Percentiles rank a stretch among this genome's conserved stretches.
Evolutionary conservation across 2,113 vertebrate species (phyloP).

Genomic region (Malurus alboscapulatus): DNA sequence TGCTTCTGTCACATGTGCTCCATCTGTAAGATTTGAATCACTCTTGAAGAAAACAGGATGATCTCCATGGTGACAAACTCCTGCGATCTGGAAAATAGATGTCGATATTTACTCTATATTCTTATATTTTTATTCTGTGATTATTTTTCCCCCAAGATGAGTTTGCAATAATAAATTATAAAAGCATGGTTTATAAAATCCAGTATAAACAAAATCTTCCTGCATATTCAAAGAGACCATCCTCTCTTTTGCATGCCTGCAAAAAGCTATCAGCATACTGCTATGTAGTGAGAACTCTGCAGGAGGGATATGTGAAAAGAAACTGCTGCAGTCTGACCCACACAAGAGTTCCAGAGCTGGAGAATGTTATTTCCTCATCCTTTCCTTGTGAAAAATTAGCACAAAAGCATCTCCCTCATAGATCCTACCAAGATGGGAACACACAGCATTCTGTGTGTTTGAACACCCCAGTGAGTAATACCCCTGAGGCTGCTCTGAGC

Average conservation of each 20-base stretch:
- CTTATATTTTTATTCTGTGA: conserved; percentile 1
- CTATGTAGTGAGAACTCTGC: neutral
- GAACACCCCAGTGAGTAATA: neutral
- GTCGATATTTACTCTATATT: conserved; percentile 9
- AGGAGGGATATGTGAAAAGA: neutral
- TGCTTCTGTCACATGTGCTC: conserved; percentile 63
- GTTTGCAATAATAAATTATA: neutral
- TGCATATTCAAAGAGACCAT: neutral
- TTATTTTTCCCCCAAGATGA: neutral
- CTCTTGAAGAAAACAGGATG: conserved; percentile 44
- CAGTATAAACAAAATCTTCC: neutral
- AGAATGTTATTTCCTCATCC: neutral
- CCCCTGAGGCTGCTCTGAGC: neutral
- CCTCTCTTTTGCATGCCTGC: neutral
- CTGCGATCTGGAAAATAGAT: neutral
- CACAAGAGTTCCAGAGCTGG: neutral
- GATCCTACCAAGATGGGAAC: neutral
- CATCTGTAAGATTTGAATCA: conserved; percentile 51
- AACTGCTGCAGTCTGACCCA: neutral
- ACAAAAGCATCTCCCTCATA: neutral
- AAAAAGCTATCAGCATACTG: neutral
- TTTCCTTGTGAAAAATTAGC: conserved; percentile 4
- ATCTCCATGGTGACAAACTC: conserved; percentile 72
- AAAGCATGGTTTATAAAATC: neutral
- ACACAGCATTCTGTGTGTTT: neutral